These are phyloP conservation scores for Sisor rabdophorus DNA, from an alignment of 2,113 vertebrate species.

Conservation along the genomic window DNA sequence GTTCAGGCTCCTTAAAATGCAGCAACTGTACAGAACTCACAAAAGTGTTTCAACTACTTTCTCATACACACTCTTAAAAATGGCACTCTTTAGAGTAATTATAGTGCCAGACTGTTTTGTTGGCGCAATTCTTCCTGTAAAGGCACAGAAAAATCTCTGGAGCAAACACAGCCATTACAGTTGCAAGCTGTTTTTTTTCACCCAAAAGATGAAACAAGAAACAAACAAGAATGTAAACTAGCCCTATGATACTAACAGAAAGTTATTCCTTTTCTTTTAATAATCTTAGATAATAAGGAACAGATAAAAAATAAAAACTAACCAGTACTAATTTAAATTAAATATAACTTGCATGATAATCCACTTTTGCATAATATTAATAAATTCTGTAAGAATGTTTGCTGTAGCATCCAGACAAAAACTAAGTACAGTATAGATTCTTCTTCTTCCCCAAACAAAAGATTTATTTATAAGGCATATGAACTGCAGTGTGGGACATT, in stretches of 20 bases:
- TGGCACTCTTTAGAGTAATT: slow-evolving; percentile 30
- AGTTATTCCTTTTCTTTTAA: neutral
- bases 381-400: neutral
- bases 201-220: neutral
- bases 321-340: neutral
- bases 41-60: slow-evolving; percentile 1
- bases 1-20: slow-evolving; percentile 31
- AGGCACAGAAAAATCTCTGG: neutral
- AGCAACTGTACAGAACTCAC: neutral
- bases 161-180: slow-evolving; percentile 16
- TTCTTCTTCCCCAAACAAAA: neutral
- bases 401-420: neutral
- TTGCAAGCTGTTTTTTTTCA: neutral
- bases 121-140: slow-evolving; percentile 2
- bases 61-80: slow-evolving; percentile 9
- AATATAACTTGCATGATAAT: neutral
- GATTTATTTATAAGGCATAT: neutral
- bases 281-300: neutral
- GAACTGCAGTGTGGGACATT: no score
- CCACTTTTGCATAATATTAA: neutral
- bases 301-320: neutral
- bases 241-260: neutral
- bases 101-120: slow-evolving; percentile 8
- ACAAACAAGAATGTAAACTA: neutral
- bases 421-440: neutral